Evolutionary conservation across 2,888 invertebrate species (phyloP), one percentile per base, ranked within the genome.

Genomic region (Amiota minor): DNA sequence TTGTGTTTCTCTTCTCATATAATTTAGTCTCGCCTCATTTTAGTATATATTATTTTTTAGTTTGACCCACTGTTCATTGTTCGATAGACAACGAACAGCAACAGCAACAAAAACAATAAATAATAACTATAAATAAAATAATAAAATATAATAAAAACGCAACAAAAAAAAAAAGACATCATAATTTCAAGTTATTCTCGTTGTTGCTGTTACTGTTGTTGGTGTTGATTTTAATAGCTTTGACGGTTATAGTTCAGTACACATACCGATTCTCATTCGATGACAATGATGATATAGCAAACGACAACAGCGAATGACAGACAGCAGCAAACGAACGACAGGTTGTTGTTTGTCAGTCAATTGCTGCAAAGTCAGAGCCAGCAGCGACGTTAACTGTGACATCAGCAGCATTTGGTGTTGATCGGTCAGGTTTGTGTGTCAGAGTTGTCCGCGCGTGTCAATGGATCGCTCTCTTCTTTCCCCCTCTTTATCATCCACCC

Each of bases 161-260:
- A 53, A 53, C 53, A 9, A 53, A 53, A 9, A 53, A 14, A 9
- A 14, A 53, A 9, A 53, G 11, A 16, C 53, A 16, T n/a, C 14
- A 53, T 16, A 53, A 16, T 53, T 53, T 53, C 11, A 53, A 16
- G 12, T 53, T 14, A 11, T 46, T 45, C 9, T 65, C 20, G 49
- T 23, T 50, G 67, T 49, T 62, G 67, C 12, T 67, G 47, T 50
- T 50, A 16, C 12, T 1, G 53, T 65, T 20, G 67, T 20, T 59
- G 20, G 20, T 20, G 20, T n/a, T 53, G 53, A 16, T 68, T 68
- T 68, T 49, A 53, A 68, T 35, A 16, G 67, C 67, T 68, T 68
- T 35, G 50, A 23, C 53, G 67, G 64, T 62, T 73, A 73, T 67
- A 71, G 70, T 73, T 73, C 73, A 73, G 73, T 71, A 62, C 59